Evolutionary conservation across 2,113 vertebrate species (phyloP).

Genomic region (Todiramphus chloris): DNA sequence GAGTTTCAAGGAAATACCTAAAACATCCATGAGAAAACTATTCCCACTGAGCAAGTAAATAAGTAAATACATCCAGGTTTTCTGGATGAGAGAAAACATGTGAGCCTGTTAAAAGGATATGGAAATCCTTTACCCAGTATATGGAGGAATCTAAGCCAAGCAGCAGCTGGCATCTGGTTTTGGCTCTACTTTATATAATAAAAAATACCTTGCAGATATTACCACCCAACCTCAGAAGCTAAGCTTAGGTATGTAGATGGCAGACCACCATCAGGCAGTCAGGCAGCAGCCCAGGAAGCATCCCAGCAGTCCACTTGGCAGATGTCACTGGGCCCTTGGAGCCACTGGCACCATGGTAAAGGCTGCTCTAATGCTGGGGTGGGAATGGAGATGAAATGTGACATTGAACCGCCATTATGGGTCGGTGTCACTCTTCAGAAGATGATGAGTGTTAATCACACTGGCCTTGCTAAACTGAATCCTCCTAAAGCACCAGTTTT

Average conservation of each 20-base stretch:
- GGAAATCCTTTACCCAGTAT: neutral
- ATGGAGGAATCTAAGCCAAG: neutral
- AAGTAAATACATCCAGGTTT: neutral
- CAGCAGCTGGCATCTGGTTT: neutral
- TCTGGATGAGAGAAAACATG: neutral
- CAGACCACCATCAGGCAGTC: neutral
- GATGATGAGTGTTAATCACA: neutral
- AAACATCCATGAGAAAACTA: neutral
- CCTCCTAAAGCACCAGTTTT: neutral
- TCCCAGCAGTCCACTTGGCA: neutral
- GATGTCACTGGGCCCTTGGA: neutral
- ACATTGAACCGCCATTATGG: accelerated
- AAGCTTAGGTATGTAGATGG: neutral
- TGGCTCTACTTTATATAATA: neutral
- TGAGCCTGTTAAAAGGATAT: neutral
- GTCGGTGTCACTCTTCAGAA: neutral
- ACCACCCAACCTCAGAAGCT: neutral
- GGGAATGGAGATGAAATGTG: neutral
- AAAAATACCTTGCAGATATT: neutral
- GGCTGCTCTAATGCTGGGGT: neutral
- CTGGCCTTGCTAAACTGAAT: neutral
- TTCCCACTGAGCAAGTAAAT: neutral
- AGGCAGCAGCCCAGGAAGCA: accelerated
- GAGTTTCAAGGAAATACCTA: neutral
- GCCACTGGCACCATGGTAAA: accelerated